These are phyloP conservation scores for Leucophora obtusa DNA, from an alignment of 2,888 invertebrate genomes.

Conservation along the genomic window DNA sequence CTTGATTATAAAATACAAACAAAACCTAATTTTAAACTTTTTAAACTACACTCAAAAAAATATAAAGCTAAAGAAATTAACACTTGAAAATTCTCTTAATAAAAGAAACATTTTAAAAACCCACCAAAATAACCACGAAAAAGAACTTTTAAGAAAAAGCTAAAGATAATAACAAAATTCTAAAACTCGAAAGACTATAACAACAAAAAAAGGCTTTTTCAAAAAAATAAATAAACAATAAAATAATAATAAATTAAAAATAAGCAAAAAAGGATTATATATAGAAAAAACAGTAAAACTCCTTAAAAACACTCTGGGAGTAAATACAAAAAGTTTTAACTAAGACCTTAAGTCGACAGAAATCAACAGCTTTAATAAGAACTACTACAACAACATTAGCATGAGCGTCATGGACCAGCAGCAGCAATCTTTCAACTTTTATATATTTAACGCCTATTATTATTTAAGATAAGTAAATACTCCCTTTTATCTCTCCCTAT, in stretches of 20 bases:
- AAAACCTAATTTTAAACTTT: slow-evolving; percentile 25
- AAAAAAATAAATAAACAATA: slow-evolving; percentile 2
- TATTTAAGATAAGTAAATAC: slow-evolving; percentile 37
- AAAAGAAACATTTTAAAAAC: slow-evolving; percentile 51
- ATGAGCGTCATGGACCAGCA: slow-evolving; percentile 17
- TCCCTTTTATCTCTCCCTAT: background rate
- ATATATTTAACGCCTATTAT: slow-evolving; percentile 16
- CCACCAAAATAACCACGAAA: slow-evolving; percentile 47
- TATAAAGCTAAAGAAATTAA: slow-evolving; percentile 10
- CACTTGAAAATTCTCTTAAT: background rate
- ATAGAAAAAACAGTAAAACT: background rate
- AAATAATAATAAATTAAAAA: too few relatives aligned
- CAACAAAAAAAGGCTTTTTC: slow-evolving; percentile 13
- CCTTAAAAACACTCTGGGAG: background rate
- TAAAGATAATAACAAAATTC: slow-evolving; percentile 50
- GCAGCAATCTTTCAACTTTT: slow-evolving; percentile 40
- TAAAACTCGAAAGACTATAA: slow-evolving; percentile 51
- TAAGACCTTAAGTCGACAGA: slow-evolving; percentile 22
- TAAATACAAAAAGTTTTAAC: background rate
- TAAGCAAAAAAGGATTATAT: slow-evolving; percentile 15
- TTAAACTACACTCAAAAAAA: slow-evolving; percentile 15
- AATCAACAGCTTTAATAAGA: slow-evolving; percentile 11
- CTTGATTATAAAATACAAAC: slow-evolving; percentile 45
- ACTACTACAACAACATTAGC: slow-evolving; percentile 34
- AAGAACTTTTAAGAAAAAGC: slow-evolving; percentile 49